These are phyloP conservation scores for Pituophis catenifer DNA, from an alignment of 2,113 vertebrate species.

Conservation along the genomic window DNA sequence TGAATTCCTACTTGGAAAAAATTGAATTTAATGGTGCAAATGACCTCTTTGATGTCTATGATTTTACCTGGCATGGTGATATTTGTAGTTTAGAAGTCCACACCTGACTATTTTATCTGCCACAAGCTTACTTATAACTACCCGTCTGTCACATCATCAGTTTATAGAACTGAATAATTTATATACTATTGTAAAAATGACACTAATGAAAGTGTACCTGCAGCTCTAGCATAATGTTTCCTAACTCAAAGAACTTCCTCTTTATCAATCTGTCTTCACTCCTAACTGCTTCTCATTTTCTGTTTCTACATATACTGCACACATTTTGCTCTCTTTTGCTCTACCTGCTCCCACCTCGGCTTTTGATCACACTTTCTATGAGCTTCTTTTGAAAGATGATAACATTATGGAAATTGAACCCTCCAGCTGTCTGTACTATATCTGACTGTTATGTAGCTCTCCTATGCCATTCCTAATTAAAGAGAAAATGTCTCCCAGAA, in stretches of 20 bases:
- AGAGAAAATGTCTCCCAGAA: conserved; percentile 7
- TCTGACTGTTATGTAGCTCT: conserved; percentile 1
- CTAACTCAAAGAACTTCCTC: not conserved
- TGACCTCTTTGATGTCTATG: not conserved
- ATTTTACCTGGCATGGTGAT: not conserved
- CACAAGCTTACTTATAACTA: not conserved
- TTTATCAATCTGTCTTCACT: conserved; percentile 11
- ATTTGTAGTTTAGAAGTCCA: not conserved
- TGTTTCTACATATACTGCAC: not conserved
- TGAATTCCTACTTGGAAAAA: not conserved
- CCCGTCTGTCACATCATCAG: not conserved
- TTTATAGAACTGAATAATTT: conserved; percentile 19
- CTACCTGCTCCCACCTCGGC: not conserved
- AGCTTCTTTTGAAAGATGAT: not conserved
- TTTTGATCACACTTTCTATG: conserved; percentile 21
- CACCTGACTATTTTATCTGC: not conserved
- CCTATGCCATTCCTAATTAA: not conserved
- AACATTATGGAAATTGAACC: conserved; percentile 10
- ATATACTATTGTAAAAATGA: not conserved
- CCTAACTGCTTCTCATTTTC: not conserved
- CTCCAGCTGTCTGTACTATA: conserved; percentile 17
- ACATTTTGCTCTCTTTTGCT: conserved; percentile 25
- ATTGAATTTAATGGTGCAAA: not conserved
- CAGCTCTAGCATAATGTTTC: not conserved
- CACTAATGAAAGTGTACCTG: not conserved